Percentiles rank a stretch among this genome's conserved stretches.
phyloP scores from a whole-genome alignment of 1,140 invertebrate genomes.

The Nebria ingens region DNA sequence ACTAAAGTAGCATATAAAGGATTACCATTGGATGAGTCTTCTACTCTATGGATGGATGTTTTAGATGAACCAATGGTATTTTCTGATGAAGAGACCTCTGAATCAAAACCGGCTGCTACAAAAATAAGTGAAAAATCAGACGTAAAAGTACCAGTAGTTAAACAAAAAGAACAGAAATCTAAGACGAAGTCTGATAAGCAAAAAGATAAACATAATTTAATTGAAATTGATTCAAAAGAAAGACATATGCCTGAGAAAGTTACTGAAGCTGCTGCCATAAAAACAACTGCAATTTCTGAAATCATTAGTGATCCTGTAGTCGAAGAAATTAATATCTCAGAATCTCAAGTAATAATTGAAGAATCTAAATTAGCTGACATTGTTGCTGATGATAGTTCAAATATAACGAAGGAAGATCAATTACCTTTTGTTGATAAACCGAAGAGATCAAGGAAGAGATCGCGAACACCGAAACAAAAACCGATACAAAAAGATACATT shows the following conservation, averaged over 20 bases:
- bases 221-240: not conserved
- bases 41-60: slow-evolving; percentile 40
- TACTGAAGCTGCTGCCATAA: not conserved
- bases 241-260: not conserved
- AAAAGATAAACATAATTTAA: no score
- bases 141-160: not conserved
- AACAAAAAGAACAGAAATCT: not conserved
- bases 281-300: not conserved
- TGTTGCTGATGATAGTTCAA: not conserved
- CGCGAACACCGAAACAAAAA: not conserved
- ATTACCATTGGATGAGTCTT: slow-evolving; percentile 37
- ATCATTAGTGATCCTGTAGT: not conserved
- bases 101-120: slow-evolving; percentile 9
- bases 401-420: not conserved
- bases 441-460: not conserved
- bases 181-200: not conserved
- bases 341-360: no score
- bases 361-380: no score
- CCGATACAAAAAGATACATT: not conserved
- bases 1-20: slow-evolving; percentile 29
- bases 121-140: not conserved
- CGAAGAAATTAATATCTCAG: not conserved
- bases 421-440: not conserved
- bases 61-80: slow-evolving; percentile 40
- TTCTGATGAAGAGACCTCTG: slow-evolving; percentile 26